phyloP scores from a whole-genome alignment of 1,140 invertebrate genomes.

The Drosophila orosa region DNA sequence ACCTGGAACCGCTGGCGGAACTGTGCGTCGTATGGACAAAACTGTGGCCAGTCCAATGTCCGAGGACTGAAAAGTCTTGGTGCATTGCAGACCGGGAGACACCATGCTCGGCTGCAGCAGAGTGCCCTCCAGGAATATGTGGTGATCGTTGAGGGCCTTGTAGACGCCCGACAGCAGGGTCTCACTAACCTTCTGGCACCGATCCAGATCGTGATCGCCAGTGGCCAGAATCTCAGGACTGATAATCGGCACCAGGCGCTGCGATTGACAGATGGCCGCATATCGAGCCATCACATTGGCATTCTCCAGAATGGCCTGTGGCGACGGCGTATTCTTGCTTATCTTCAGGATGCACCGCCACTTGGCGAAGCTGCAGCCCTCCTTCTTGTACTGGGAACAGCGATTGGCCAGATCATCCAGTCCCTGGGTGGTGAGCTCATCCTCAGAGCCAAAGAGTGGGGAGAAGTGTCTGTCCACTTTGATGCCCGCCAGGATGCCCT shows the following conservation, averaged over 20 bases:
- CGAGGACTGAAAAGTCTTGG: conserved; percentile 89
- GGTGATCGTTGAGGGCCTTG: conserved; percentile 98
- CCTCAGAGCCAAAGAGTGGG: conserved; percentile 94
- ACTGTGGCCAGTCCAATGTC: conserved; percentile 94
- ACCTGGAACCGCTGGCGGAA: conserved; percentile 96
- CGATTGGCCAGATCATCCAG: conserved; percentile 96
- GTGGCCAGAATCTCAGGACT: conserved; percentile 95
- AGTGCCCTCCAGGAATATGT: conserved; percentile 98
- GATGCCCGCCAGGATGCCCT: conserved; percentile 95
- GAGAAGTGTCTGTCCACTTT: conserved; percentile 96
- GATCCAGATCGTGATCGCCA: conserved; percentile 95
- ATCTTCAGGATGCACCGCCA: conserved; percentile 99
- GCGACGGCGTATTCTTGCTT: conserved; percentile 93
- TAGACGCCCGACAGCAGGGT: conserved; percentile 96
- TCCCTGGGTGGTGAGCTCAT: conserved; percentile 98
- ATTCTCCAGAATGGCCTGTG: conserved; percentile 96
- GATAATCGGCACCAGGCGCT: conserved; percentile 98
- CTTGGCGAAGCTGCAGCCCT: conserved; percentile 99
- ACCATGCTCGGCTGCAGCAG: conserved; percentile 99
- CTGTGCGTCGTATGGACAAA: conserved; percentile 92
- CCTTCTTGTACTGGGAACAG: conserved; percentile 99
- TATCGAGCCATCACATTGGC: conserved; percentile 98
- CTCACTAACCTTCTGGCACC: conserved; percentile 96
- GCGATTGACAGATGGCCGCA: conserved; percentile 97
- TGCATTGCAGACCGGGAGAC: conserved; percentile 92